Evolutionary conservation across 92 coral and sea anemone genomes (phyloP).

Genomic region (Metridium senile): DNA sequence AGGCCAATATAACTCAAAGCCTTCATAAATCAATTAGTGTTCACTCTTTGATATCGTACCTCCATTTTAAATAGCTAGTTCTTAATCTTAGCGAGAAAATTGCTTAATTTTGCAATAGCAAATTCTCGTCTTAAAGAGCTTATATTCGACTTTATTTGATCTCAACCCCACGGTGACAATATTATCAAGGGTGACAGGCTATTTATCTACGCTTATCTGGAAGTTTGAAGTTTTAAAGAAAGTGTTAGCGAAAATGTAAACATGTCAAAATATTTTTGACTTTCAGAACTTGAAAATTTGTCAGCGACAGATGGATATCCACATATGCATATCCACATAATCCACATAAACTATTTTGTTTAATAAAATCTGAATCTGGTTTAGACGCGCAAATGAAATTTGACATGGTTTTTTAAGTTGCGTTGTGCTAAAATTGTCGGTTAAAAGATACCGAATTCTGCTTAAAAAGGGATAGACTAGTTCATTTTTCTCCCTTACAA

Average conservation of each 20-base stretch:
- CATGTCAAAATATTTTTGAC: neutral
- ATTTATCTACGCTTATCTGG: neutral
- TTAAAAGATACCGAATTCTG: too few relatives aligned
- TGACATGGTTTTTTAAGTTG: too few relatives aligned
- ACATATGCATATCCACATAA: too few relatives aligned
- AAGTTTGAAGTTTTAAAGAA: neutral
- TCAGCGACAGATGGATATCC: too few relatives aligned
- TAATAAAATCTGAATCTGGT: too few relatives aligned
- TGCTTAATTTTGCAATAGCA: slow-evolving; percentile 2
- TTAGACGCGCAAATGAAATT: too few relatives aligned
- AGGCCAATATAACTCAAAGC: too few relatives aligned
- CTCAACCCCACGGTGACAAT: neutral
- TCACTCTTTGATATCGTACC: neutral
- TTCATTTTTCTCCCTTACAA: too few relatives aligned
- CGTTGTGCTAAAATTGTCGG: too few relatives aligned
- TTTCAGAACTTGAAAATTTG: neutral
- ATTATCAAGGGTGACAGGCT: neutral
- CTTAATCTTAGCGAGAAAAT: neutral
- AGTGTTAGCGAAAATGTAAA: neutral
- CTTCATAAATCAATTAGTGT: neutral
- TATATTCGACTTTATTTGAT: neutral
- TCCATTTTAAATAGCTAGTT: neutral
- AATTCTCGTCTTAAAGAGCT: neutral
- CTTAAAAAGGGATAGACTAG: too few relatives aligned
- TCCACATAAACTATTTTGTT: too few relatives aligned